phyloP scores from a whole-genome alignment of 2,113 vertebrate species.

The Emydura subglobosa region DNA sequence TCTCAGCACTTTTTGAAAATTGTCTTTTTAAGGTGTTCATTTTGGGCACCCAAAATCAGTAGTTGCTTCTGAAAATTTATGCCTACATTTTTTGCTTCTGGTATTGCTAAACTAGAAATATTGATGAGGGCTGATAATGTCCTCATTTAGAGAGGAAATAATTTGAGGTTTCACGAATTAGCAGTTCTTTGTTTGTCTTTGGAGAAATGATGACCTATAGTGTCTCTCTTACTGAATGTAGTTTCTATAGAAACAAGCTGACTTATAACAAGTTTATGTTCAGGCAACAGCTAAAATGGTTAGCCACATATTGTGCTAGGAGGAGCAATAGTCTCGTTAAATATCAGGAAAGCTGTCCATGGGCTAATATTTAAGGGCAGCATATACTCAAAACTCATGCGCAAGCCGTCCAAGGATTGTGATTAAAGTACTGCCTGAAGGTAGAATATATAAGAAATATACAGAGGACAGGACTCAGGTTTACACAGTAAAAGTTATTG shows the following conservation, averaged over 20 bases:
- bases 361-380: accelerated
- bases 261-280: not conserved
- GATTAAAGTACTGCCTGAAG: accelerated
- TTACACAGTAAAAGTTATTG: not conserved
- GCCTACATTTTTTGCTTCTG: accelerated
- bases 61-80: not conserved
- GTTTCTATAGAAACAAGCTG: conserved; percentile 26
- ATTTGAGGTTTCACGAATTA: not conserved
- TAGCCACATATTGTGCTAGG: not conserved
- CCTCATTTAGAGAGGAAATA: not conserved
- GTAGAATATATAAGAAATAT: accelerated
- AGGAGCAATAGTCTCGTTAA: not conserved
- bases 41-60: not conserved
- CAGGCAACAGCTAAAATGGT: conserved; percentile 6
- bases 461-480: not conserved
- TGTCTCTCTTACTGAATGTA: not conserved
- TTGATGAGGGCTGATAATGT: not conserved
- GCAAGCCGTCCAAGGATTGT: accelerated
- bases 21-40: not conserved
- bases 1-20: not conserved
- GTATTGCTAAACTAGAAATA: not conserved
- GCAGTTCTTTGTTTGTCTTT: not conserved
- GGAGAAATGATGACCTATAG: not conserved
- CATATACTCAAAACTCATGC: accelerated
- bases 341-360: not conserved